These are phyloP conservation scores for Paratilapia polleni DNA, from an alignment of 2,113 vertebrate species.

Conservation along the genomic window DNA sequence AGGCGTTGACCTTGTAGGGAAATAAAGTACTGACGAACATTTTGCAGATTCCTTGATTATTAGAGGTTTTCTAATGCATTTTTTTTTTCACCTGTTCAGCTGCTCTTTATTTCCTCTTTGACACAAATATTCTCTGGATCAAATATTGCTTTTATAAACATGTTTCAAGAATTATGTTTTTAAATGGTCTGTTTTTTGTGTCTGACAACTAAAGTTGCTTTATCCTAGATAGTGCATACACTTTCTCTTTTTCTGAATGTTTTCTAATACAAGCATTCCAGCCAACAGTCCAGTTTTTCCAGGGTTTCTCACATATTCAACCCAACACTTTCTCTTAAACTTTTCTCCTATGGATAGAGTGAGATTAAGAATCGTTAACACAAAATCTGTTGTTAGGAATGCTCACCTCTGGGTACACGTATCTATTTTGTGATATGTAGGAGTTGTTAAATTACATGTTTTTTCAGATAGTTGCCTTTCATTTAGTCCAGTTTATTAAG, in stretches of 20 bases:
- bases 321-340: no score
- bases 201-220: neutral
- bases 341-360: neutral
- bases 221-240: no score
- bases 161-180: neutral
- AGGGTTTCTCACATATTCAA: no score
- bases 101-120: neutral
- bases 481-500: no score
- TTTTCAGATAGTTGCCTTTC: neutral
- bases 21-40: neutral
- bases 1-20: neutral
- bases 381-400: neutral
- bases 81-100: neutral
- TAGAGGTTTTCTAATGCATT: neutral
- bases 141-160: neutral
- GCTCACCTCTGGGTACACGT: neutral
- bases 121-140: neutral
- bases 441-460: neutral
- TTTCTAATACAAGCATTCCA: neutral
- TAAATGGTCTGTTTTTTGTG: neutral
- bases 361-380: neutral
- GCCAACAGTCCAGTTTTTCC: no score
- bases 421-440: neutral
- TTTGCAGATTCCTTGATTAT: neutral
- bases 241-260: neutral